A percentile compares a stretch with the other conserved stretches of the same genome.
Conservation (phyloP, 2,113 vertebrate genomes). For the Pseudopipra pipra region DNA sequence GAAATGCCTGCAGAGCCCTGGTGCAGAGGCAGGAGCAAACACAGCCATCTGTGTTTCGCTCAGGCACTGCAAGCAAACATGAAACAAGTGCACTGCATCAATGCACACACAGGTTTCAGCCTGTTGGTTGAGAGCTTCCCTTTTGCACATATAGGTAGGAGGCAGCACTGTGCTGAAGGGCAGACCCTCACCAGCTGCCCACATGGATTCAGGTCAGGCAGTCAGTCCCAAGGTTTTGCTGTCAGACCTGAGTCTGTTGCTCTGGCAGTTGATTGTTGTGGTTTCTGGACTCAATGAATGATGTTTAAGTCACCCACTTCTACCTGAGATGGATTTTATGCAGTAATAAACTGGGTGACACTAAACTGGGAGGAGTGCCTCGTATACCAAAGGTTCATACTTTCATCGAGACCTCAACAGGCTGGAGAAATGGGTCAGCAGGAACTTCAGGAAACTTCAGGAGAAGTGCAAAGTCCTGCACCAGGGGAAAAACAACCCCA, state of each 20-base stretch:
- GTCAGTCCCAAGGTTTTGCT: background rate
- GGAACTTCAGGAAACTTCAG: background rate
- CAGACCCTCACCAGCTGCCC: background rate
- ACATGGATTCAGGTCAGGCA: fast-evolving
- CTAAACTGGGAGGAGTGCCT: background rate
- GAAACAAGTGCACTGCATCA: background rate
- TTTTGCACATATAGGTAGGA: background rate
- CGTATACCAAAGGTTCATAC: fast-evolving
- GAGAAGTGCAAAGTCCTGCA: background rate
- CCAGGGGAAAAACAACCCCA: background rate
- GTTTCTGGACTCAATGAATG: background rate
- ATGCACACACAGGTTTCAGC: background rate
- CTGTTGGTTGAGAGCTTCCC: background rate
- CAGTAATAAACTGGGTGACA: background rate
- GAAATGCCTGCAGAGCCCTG: background rate
- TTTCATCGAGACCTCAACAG: background rate
- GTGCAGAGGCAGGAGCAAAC: background rate
- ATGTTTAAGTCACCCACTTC: background rate
- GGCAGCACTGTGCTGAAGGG: fast-evolving
- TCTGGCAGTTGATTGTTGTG: background rate
- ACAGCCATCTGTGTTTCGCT: background rate
- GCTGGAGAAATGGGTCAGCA: background rate
- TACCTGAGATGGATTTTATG: background rate
- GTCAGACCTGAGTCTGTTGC: background rate
- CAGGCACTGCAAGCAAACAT: background rate